Base-by-base conservation (phyloP, 2,888 invertebrate genomes). In the Gastracanthus pulcherrimus region DNA sequence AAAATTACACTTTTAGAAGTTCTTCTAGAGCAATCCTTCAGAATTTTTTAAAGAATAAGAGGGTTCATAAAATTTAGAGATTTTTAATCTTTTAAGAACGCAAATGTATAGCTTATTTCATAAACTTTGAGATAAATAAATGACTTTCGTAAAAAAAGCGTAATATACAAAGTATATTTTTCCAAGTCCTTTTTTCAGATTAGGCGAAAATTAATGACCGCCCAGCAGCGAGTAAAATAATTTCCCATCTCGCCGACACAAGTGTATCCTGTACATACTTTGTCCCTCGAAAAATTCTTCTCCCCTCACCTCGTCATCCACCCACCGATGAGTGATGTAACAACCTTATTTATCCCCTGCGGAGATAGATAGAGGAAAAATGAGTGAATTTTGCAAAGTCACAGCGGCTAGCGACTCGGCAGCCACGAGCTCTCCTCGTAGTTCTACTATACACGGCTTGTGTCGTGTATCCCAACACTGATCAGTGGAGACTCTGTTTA, bases 381-480 rank as follows among this genome's bases (percentile, higher is more conserved):
- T 66, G 55, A 70, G 66, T 51, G 66, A 76, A 66, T 76, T 76
- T 76, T 34, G 76, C 64, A 66, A 55, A 76, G 64, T 80, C 75
- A 80, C 45, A 64, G 6, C 23, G 26, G 23, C 45, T 36, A n/a
- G 16, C 51, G 34, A 58, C n/a, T 62, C n/a, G 34, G 51, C 38
- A 64, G 60, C 41, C 13, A 55, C n/a, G n/a, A n/a, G n/a, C n/a
- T n/a, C n/a, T n/a, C n/a, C n/a, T n/a, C n/a, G n/a, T n/a, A n/a
- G n/a, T n/a, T n/a, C n/a, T n/a, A n/a, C n/a, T n/a, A n/a, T n/a
- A n/a, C n/a, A n/a, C n/a, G n/a, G n/a, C n/a, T n/a, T n/a, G n/a
- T n/a, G n/a, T n/a, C n/a, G n/a, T n/a, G n/a, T n/a, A n/a, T n/a
- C n/a, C n/a, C n/a, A n/a, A n/a, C n/a, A n/a, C n/a, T n/a, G n/a